phyloP scores from a whole-genome alignment of 64 coral and sea anemone species.

The Trachythela sp. region DNA sequence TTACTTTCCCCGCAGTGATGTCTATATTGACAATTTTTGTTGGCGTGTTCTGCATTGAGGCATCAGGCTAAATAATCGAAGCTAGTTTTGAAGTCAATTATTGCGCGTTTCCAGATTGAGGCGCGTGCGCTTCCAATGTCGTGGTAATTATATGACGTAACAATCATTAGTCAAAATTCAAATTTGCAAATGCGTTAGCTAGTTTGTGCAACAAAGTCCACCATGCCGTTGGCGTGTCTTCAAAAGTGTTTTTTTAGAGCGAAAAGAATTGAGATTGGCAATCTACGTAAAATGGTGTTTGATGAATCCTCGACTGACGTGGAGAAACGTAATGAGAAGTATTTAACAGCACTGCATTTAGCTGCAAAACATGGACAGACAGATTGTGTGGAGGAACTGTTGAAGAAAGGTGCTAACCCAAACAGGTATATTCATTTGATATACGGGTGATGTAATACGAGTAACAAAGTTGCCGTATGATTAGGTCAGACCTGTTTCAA shows the following conservation, averaged over 20 bases:
- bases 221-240: neutral
- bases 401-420: constrained; percentile 70
- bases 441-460: neutral
- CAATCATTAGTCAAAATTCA: neutral
- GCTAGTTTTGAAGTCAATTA: too few relatives aligned
- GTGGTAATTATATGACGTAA: neutral
- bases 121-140: too few relatives aligned
- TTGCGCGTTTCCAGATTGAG: too few relatives aligned
- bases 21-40: too few relatives aligned
- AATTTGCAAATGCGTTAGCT: too few relatives aligned
- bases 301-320: constrained; percentile 11
- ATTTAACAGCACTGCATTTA: constrained; percentile 60
- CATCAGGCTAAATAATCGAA: too few relatives aligned
- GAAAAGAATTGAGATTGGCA: constrained; percentile 40
- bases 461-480: neutral
- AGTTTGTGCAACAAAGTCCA: too few relatives aligned
- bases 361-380: constrained; percentile 50
- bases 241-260: constrained; percentile 58
- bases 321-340: constrained; percentile 50
- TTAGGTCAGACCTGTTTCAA: too few relatives aligned
- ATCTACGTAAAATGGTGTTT: constrained; percentile 24
- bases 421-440: constrained; percentile 58
- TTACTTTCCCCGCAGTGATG: too few relatives aligned
- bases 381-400: constrained; percentile 47
- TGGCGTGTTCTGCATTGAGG: too few relatives aligned